Base-by-base conservation (phyloP, 2,797 vertebrate species). In the Zenarchopterus dispar region DNA sequence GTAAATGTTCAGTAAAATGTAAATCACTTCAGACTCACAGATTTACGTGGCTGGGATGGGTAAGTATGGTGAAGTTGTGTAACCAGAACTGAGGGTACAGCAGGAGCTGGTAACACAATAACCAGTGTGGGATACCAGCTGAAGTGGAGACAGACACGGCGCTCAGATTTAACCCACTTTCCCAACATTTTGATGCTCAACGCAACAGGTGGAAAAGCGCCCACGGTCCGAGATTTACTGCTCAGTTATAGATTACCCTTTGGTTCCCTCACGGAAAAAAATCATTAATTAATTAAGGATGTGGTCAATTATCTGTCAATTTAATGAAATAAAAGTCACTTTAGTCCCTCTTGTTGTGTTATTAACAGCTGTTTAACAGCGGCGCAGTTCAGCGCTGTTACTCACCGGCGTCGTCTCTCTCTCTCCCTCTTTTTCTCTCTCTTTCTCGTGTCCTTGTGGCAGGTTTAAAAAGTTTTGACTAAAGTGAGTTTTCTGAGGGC, bases 141-240 rank as follows among this genome's bases (percentile, higher is more conserved):
- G 0, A 24, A 8, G 17, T 19, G 26, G 18, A 52, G 9, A 51
- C 48, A 52, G 9, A 51, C 48, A 47, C 41, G 1, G 45, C 17
- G 18, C 23, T 10, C 26, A 42, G 48, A 65, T 18, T 71, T 73
- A 76, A 68, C 70, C 64, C 66, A 70, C 31, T 82, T 73, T 76
- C 11, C 18, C 33, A 36, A 16, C 56, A 53, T 47, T 61, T 71
- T 18, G 59, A 67, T 31, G 55, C 67, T 74, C 48, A 56, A 61
- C 16, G 80, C 85, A 89, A 91, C 89, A 92, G 89, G 88, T 92
- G 87, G 75, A 26, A 84, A 70, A 54, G 15, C 49, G 55, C 9
- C 33, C 11, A 1, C 33, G 13, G 33, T 10, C 53, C 54, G 0
- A 53, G 15, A 53, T 28, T 42, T 48, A 22, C 19, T 10, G 22